Conservation (phyloP, 2,888 invertebrate species). For the Dasysyrphus albostriatus region DNA sequence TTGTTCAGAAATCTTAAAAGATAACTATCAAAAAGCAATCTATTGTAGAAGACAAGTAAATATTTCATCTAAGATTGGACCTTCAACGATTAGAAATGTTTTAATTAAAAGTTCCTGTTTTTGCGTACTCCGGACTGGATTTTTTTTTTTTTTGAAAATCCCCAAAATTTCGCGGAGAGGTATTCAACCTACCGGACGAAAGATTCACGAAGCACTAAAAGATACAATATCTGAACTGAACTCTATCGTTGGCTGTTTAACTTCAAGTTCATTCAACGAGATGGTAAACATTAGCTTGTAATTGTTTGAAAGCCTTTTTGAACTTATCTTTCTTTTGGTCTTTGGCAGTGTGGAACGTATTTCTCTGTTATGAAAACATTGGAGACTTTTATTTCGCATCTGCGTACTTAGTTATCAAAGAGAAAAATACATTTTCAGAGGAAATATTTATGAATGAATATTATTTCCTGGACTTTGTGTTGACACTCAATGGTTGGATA, state of each 20-base stretch:
- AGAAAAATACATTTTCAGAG: conserved; percentile 26
- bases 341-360: conserved; percentile 55
- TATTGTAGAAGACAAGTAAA: neutral
- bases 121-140: neutral
- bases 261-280: conserved; percentile 64
- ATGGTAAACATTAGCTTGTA: conserved; percentile 32
- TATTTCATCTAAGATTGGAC: neutral
- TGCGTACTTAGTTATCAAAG: conserved; percentile 20
- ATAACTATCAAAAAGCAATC: neutral
- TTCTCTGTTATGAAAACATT: conserved; percentile 63
- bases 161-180: conserved; percentile 1
- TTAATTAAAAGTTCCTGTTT: neutral
- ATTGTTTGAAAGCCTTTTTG: conserved; percentile 18
- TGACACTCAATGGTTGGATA: conserved; percentile 3
- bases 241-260: conserved; percentile 29
- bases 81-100: neutral
- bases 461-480: conserved; percentile 28
- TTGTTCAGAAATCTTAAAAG: neutral
- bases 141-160: neutral
- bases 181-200: conserved; percentile 51
- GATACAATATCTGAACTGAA: conserved; percentile 34
- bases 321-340: conserved; percentile 15
- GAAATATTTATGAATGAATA: conserved; percentile 61
- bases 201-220: conserved; percentile 61
- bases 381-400: conserved; percentile 60